Conservation (phyloP, 2,113 vertebrate species). For the Anser brachyrhynchus region DNA sequence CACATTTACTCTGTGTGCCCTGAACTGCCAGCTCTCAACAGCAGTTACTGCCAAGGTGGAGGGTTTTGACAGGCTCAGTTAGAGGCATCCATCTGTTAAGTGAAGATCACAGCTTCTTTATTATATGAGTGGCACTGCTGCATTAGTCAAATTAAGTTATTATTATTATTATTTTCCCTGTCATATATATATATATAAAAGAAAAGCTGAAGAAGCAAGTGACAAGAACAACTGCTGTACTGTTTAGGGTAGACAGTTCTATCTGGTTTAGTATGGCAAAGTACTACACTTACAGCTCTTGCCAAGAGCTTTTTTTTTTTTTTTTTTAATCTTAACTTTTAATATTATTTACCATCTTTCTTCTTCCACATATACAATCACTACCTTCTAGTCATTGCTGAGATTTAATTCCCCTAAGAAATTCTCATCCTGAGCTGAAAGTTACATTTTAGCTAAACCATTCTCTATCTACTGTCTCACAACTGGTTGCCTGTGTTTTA, state of each 20-base stretch:
- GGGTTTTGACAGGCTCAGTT: not conserved
- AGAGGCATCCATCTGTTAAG: not conserved
- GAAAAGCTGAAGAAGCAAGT: too few species aligned
- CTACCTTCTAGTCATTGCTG: not conserved
- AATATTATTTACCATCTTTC: not conserved
- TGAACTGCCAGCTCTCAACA: not conserved
- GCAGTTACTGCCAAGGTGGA: not conserved
- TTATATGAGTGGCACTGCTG: too few species aligned
- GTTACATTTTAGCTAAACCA: not conserved
- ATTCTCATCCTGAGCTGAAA: not conserved
- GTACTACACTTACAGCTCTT: not conserved
- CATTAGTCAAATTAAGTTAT: not conserved
- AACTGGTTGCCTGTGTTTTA: rapidly evolving
- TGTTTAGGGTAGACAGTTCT: not conserved
- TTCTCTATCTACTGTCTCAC: not conserved
- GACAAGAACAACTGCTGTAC: not conserved
- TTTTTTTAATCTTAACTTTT: not conserved
- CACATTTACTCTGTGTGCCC: not conserved
- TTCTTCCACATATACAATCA: not conserved
- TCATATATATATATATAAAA: too few species aligned
- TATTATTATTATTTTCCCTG: not conserved
- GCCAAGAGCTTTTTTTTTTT: not conserved
- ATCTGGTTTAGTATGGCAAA: not conserved
- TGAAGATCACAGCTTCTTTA: not conserved
- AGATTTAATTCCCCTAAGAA: not conserved